A percentile compares a stretch with the other conserved stretches of the same genome.
Evolutionary conservation across 2,888 invertebrate species (phyloP).

Genomic region (Nebria brevicollis): DNA sequence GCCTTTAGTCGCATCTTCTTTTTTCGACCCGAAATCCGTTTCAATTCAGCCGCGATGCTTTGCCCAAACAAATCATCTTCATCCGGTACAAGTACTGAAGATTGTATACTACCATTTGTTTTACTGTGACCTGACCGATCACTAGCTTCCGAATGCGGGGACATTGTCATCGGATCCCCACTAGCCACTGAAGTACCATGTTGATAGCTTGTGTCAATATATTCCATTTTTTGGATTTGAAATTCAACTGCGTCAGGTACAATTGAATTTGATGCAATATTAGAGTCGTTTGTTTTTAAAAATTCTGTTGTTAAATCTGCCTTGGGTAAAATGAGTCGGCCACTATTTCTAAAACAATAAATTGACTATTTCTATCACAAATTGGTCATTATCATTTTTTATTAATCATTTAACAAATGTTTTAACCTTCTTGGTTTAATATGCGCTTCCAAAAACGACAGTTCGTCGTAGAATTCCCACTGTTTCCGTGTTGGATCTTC

Average conservation of each 20-base stretch:
- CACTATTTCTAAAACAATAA: constrained; percentile 11
- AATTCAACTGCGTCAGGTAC: constrained; percentile 23
- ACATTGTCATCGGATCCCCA: constrained; percentile 15
- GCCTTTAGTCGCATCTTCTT: constrained; percentile 53
- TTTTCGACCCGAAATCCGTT: constrained; percentile 49
- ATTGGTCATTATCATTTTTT: background rate
- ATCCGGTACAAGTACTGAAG: constrained; percentile 39
- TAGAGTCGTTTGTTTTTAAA: constrained; percentile 17
- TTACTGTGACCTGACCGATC: constrained; percentile 7
- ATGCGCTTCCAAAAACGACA: constrained; percentile 50
- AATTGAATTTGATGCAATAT: constrained; percentile 20
- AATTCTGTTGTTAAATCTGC: constrained; percentile 23
- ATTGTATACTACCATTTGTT: background rate
- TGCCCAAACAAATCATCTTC: constrained; percentile 53
- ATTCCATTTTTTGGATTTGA: constrained; percentile 49
- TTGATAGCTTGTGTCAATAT: constrained; percentile 46
- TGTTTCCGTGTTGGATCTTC: constrained; percentile 46
- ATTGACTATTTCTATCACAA: background rate
- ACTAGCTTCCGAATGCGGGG: constrained; percentile 19
- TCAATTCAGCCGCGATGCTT: constrained; percentile 52
- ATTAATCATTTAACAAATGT: constrained; percentile 9
- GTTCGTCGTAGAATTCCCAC: constrained; percentile 51
- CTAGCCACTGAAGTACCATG: constrained; percentile 20
- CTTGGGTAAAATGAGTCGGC: constrained; percentile 47
- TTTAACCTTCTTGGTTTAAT: constrained; percentile 50